Evolutionary conservation across 2,113 vertebrate genomes (phyloP).

Genomic region (Hypomesus transpacificus): DNA sequence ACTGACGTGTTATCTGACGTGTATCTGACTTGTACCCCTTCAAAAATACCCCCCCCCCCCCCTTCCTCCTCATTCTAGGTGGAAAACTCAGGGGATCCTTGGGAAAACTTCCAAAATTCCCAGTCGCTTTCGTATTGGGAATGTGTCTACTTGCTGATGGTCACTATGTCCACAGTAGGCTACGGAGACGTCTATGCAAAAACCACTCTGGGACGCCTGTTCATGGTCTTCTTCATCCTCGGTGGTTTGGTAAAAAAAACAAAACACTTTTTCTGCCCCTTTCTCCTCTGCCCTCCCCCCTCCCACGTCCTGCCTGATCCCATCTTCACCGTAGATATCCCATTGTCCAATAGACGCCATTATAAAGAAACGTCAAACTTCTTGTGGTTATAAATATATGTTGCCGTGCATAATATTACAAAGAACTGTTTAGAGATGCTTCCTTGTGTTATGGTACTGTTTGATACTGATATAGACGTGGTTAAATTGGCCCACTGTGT

Average conservation of each 20-base stretch:
- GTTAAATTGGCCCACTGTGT: conserved; percentile 1
- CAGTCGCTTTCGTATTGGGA: conserved; percentile 98
- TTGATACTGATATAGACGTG: not conserved
- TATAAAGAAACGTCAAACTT: not conserved
- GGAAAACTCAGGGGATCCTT: conserved; percentile 99
- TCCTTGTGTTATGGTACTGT: not conserved
- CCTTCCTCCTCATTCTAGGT: conserved; percentile 71
- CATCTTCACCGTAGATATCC: conserved; percentile 25
- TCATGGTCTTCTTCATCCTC: conserved; percentile 99
- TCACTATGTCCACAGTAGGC: conserved; percentile 99
- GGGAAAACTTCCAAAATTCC: conserved; percentile 99
- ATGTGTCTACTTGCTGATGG: conserved; percentile 99
- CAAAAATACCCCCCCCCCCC: not conserved
- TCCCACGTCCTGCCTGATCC: conserved; percentile 44
- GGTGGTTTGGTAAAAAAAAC: conserved; percentile 97
- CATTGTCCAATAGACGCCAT: not conserved
- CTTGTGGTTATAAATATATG: not conserved
- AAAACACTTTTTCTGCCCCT: conserved; percentile 48
- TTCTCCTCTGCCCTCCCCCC: conserved; percentile 14
- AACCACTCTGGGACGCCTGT: conserved; percentile 97
- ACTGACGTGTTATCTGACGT: not conserved
- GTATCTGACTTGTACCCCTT: conserved; percentile 11
- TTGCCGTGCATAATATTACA: conserved; percentile 1
- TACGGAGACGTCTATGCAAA: conserved; percentile 99
- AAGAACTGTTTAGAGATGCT: conserved; percentile 16